Evolutionary conservation across 1,140 invertebrate genomes (phyloP).

Genomic region (Brachionus manjavacas): DNA sequence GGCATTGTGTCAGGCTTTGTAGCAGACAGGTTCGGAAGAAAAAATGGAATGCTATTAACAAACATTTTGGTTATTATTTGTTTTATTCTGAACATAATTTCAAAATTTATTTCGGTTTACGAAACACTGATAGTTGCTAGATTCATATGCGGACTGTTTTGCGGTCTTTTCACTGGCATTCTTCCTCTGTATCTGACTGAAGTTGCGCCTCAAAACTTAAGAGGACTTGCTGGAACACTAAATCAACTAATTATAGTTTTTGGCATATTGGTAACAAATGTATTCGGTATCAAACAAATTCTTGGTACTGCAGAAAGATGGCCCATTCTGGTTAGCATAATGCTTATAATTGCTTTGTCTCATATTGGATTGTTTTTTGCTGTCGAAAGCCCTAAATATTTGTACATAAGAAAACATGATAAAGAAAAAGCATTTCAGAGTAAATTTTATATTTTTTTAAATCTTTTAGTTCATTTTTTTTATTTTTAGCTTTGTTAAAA

Average conservation of each 20-base stretch:
- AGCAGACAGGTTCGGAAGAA: slow-evolving; percentile 67
- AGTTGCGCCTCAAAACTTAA: slow-evolving; percentile 72
- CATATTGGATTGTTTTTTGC: slow-evolving; percentile 73
- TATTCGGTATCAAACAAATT: slow-evolving; percentile 62
- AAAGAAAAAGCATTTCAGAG: neutral
- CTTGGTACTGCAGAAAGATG: slow-evolving; percentile 74
- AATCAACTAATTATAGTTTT: slow-evolving; percentile 82
- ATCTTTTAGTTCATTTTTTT: neutral
- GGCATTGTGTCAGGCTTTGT: slow-evolving; percentile 70
- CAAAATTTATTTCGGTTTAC: neutral
- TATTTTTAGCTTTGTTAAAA: neutral
- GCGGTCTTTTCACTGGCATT: slow-evolving; percentile 62
- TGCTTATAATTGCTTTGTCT: slow-evolving; percentile 80
- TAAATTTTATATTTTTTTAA: neutral
- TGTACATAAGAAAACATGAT: slow-evolving; percentile 6
- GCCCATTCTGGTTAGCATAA: slow-evolving; percentile 69
- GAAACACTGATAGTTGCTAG: slow-evolving; percentile 81
- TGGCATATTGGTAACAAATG: slow-evolving; percentile 67
- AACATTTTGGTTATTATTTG: slow-evolving; percentile 28
- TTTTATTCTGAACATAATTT: neutral
- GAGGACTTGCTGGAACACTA: slow-evolving; percentile 76
- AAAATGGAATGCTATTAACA: neutral
- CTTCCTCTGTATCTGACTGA: slow-evolving; percentile 80
- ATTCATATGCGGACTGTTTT: slow-evolving; percentile 13
- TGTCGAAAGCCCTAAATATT: slow-evolving; percentile 64